Base-by-base conservation (phyloP, 2,113 vertebrate genomes). In the Australoheros scitulus region DNA sequence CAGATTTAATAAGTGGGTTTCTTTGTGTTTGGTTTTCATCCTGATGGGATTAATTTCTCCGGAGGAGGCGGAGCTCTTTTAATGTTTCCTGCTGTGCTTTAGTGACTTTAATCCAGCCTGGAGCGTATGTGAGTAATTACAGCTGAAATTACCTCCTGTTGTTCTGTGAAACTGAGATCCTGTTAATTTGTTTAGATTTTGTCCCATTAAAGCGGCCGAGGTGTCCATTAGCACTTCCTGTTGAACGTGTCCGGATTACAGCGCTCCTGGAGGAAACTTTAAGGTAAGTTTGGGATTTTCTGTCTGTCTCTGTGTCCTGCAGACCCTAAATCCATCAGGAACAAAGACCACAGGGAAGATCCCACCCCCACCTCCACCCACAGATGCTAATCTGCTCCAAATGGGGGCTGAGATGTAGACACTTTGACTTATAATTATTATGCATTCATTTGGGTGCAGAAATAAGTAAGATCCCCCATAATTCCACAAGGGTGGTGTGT, bases 171-270 rank as follows among this genome's bases (percentile, higher is more conserved):
- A 52, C 52, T 72, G 50, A 5, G 50, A 70, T 1, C 24, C 65
- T 8, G 43, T 32, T 72, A 4, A 52, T 72, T 72, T 72, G 17
- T 72, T 70, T 50, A 29, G 1, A 7, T 70, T 72, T 52, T 8
- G 63, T 43, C 63, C 11, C 3, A 1, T 22, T 1, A 29, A 29
- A 50, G 41, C 8, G 7, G 17, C 24, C 17, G 41, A 50, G 22
- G 15, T 11, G 41, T 11, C 64, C 50, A 11, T 70, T 17, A 50
- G 65, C 15, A 29, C 24, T 70, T 20, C 64, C 65, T 52, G 65
- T 20, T 50, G 0, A 68, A 18, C 18, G 8, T 68, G 38, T 47
- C 15, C 0, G 64, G 64, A 50, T 68, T 0, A 1, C 41, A 36
- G 61, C 32, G 10, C 36, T 41, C 34, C 61, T 41, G 32, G 22